These are phyloP conservation scores for Frankliniella fusca DNA, from an alignment of 2,888 invertebrate genomes.

Conservation along the genomic window DNA sequence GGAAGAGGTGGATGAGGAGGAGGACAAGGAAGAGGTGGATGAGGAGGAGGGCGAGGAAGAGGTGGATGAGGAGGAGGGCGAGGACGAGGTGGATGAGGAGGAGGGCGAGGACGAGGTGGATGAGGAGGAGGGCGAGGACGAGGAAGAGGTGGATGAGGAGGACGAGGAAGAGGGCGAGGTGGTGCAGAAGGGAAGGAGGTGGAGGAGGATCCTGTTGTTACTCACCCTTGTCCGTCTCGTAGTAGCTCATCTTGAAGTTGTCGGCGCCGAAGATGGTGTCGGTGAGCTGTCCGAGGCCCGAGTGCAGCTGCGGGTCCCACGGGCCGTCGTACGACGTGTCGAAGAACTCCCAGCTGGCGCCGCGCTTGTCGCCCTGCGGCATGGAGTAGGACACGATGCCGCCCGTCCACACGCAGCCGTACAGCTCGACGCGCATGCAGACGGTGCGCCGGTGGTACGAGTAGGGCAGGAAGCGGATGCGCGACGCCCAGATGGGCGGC, in stretches of 20 bases:
- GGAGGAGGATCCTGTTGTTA: too few species aligned
- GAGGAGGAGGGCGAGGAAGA: too few species aligned
- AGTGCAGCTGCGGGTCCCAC: conserved; percentile 49
- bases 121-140: too few species aligned
- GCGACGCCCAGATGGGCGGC: conserved; percentile 80
- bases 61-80: too few species aligned
- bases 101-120: too few species aligned
- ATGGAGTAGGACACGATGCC: conserved; percentile 81
- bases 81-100: too few species aligned
- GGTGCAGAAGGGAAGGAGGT: too few species aligned
- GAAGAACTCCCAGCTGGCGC: conserved; percentile 72
- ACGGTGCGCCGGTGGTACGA: conserved; percentile 78
- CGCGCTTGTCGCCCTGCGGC: conserved; percentile 80
- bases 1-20: too few species aligned
- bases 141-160: too few species aligned
- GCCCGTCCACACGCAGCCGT: conserved; percentile 80
- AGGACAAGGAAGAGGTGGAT: too few species aligned
- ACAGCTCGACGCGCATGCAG: conserved; percentile 86
- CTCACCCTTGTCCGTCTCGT: conserved; percentile 56
- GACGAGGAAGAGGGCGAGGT: too few species aligned
- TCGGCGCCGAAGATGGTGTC: conserved; percentile 62
- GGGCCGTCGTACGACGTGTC: conserved; percentile 67
- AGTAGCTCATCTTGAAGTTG: conserved; percentile 58
- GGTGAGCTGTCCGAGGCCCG: conserved; percentile 65
- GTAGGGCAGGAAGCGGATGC: conserved; percentile 79